Evolutionary conservation across 2,888 invertebrate genomes (phyloP).

Genomic region (Drosophila monieri): DNA sequence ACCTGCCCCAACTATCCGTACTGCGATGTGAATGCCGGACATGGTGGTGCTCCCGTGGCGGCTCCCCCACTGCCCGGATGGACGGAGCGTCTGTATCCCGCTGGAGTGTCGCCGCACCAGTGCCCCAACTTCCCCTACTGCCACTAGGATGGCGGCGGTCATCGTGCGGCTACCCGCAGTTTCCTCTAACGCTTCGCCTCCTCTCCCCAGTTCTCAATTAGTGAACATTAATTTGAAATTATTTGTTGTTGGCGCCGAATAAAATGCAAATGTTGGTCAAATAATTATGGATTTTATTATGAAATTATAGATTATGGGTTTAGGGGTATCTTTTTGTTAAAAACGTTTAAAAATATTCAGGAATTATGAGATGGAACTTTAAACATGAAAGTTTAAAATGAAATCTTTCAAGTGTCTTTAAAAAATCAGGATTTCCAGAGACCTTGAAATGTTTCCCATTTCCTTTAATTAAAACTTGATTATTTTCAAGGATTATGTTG

Average conservation of each 20-base stretch:
- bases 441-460: too few species aligned
- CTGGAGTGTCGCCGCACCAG: conserved; percentile 84
- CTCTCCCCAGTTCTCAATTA: conserved; percentile 64
- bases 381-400: too few species aligned
- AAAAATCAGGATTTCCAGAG: too few species aligned
- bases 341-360: too few species aligned
- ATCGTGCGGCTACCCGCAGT: conserved; percentile 31
- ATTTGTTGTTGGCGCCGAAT: conserved; percentile 78
- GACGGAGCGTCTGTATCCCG: conserved; percentile 84
- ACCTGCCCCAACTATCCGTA: conserved; percentile 85
- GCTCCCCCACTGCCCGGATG: conserved; percentile 84
- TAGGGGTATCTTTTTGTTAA: background rate
- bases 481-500: background rate
- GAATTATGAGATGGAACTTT: too few species aligned
- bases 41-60: conserved; percentile 77
- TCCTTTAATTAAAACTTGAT: background rate
- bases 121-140: conserved; percentile 85
- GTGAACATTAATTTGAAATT: conserved; percentile 48
- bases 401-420: too few species aligned
- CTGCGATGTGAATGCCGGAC: conserved; percentile 84
- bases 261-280: conserved; percentile 70
- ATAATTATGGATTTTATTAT: conserved; percentile 16
- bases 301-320: background rate
- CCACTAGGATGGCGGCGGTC: conserved; percentile 67
- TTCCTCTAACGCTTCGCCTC: conserved; percentile 44